phyloP scores from a whole-genome alignment of 2,797 vertebrate species.

The Anas georgica region DNA sequence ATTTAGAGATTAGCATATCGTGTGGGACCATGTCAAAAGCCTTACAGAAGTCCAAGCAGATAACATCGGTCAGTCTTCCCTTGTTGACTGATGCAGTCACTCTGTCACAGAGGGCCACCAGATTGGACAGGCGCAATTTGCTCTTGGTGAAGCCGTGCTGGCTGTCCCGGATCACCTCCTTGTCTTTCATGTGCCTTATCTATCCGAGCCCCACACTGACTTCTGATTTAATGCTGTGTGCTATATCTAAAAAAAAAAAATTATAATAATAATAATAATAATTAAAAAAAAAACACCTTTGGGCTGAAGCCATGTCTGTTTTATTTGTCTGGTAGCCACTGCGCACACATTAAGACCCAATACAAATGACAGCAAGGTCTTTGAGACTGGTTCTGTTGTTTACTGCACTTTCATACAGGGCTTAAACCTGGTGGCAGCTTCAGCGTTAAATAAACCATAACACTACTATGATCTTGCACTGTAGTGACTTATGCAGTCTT shows the following conservation, averaged over 20 bases:
- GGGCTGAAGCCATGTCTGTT: background rate
- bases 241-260: background rate
- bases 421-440: background rate
- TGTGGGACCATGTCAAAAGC: no score
- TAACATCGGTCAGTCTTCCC: no score
- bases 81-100: no score
- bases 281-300: background rate
- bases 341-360: background rate
- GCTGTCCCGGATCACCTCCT: no score
- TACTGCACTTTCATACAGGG: background rate
- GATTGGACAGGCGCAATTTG: no score
- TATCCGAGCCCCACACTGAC: background rate
- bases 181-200: background rate
- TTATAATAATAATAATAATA: background rate
- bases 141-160: no score
- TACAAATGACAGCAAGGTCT: background rate
- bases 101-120: no score
- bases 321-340: slow-evolving; percentile 3
- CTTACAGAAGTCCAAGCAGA: no score
- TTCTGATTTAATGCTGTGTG: background rate
- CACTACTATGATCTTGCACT: background rate
- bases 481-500: background rate
- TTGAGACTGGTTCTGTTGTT: background rate
- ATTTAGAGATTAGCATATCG: no score
- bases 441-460: background rate